phyloP scores from a whole-genome alignment of 2,888 invertebrate genomes.

The Timema cristinae region DNA sequence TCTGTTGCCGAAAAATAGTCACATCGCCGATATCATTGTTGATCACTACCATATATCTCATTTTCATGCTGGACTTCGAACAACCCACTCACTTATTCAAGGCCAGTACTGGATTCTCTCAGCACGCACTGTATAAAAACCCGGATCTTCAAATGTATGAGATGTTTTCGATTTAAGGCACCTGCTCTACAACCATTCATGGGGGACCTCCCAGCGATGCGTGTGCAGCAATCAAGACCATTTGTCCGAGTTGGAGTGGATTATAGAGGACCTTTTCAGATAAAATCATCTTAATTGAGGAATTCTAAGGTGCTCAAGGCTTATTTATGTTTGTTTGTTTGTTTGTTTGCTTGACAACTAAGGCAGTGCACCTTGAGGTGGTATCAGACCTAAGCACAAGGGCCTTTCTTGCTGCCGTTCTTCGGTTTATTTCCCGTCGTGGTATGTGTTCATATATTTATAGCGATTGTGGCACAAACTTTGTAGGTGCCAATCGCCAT shows the following conservation, averaged over 20 bases:
- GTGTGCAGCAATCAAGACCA: background rate
- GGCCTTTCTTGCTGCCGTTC: constrained; percentile 38
- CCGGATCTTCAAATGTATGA: background rate
- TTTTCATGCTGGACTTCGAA: too few species aligned
- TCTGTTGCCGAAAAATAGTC: too few species aligned
- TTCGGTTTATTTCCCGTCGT: constrained; percentile 38
- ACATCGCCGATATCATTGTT: too few species aligned
- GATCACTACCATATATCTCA: too few species aligned
- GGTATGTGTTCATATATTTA: constrained; percentile 35
- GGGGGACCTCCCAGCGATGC: background rate
- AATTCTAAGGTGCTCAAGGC: background rate
- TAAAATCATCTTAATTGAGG: background rate
- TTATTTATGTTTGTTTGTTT: constrained; percentile 29
- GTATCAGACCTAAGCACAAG: constrained; percentile 37
- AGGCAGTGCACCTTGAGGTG: constrained; percentile 40
- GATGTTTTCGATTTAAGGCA: constrained; percentile 13
- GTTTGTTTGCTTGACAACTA: constrained; percentile 38
- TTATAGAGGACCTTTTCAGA: constrained; percentile 1
- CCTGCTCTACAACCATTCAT: background rate
- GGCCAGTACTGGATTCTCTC: too few species aligned
- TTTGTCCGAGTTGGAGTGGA: background rate
- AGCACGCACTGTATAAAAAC: background rate
- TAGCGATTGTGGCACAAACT: constrained; percentile 40
- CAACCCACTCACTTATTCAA: too few species aligned
- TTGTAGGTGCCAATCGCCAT: constrained; percentile 37